A percentile compares a stretch with the other conserved stretches of the same genome.
Evolutionary conservation across 2,113 vertebrate species (phyloP).

Genomic region (Columbina picui): DNA sequence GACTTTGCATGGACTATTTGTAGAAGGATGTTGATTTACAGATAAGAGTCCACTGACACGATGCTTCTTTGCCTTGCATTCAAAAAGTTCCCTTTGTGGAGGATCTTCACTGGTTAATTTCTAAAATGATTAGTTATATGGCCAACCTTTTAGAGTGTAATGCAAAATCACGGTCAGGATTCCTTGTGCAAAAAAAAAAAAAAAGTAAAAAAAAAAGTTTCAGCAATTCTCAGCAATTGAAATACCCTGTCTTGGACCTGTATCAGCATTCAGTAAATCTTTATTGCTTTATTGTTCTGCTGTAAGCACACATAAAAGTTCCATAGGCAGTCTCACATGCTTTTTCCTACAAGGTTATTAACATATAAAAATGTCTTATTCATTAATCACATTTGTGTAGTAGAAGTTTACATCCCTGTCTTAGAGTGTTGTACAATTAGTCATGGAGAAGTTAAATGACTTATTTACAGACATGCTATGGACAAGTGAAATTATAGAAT

Average conservation of each 20-base stretch:
- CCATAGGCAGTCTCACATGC: background rate
- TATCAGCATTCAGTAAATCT: background rate
- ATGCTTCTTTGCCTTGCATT: background rate
- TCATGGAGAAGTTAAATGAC: background rate
- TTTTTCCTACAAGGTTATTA: background rate
- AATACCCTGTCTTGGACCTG: background rate
- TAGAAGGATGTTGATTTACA: background rate
- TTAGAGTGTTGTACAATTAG: background rate
- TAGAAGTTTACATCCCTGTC: background rate
- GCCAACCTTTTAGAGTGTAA: background rate
- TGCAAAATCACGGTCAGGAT: background rate
- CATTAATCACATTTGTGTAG: background rate
- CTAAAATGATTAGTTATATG: background rate
- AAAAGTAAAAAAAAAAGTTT: background rate
- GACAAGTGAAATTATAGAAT: background rate
- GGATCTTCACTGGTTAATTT: background rate
- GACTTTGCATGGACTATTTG: background rate
- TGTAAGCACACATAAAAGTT: background rate
- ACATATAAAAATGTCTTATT: background rate
- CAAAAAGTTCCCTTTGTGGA: background rate
- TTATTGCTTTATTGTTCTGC: background rate
- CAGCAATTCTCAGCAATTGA: background rate
- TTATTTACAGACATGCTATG: background rate
- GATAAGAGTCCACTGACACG: background rate
- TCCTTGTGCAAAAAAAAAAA: background rate